Percentiles rank a stretch among this genome's conserved stretches.
Conservation (phyloP, 1,140 invertebrate genomes). For the Drosophila yakuba region DNA sequence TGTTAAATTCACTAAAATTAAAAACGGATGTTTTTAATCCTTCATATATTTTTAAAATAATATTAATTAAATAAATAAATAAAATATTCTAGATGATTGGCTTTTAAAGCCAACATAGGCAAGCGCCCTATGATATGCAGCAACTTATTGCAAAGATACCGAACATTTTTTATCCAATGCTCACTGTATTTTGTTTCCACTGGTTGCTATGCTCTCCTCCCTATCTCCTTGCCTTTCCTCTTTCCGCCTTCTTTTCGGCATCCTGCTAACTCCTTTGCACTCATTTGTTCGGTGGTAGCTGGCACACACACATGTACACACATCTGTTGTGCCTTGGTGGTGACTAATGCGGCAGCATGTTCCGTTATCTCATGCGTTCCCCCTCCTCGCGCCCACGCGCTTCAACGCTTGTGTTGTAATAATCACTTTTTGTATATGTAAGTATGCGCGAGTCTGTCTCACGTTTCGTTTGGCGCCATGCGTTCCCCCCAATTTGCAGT, state of each 20-base stretch:
- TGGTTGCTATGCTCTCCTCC: conserved; percentile 49
- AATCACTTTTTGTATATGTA: conserved; percentile 4
- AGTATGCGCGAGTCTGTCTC: conserved; percentile 26
- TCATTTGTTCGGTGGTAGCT: conserved; percentile 31
- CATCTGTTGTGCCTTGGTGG: conserved; percentile 60
- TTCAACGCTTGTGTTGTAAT: conserved; percentile 40
- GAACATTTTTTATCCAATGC: background rate
- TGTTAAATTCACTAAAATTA: too few species aligned
- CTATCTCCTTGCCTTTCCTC: background rate
- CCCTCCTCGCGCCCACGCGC: conserved; percentile 15
- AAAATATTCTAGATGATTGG: too few species aligned
- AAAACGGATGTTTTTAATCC: too few species aligned
- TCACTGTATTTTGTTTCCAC: conserved; percentile 18
- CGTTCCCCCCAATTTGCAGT: conserved; percentile 55
- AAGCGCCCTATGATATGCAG: background rate
- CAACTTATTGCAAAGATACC: background rate
- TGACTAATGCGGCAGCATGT: conserved; percentile 59
- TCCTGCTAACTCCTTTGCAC: conserved; percentile 34
- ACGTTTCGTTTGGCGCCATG: conserved; percentile 60
- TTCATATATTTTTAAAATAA: too few species aligned
- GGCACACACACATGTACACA: conserved; percentile 44
- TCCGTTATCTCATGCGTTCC: conserved; percentile 62
- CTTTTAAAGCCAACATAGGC: too few species aligned
- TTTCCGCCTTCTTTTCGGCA: background rate
- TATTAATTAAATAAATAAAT: too few species aligned